phyloP scores from a whole-genome alignment of 1,140 invertebrate species.

The Mizuhopecten yessoensis region DNA sequence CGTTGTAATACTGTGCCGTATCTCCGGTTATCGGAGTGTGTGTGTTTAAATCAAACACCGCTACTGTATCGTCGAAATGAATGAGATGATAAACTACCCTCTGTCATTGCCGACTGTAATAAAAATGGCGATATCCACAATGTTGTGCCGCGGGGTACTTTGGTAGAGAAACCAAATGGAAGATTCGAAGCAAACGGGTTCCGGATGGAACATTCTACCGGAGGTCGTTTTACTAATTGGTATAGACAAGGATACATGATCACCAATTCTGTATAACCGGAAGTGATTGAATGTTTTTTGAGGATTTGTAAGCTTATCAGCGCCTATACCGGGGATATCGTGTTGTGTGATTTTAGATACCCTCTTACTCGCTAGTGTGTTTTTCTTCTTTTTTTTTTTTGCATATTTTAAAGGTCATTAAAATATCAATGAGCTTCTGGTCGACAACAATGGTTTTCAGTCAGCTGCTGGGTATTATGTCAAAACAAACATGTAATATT shows the following conservation, averaged over 20 bases:
- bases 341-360: too few species aligned
- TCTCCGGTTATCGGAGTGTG: not conserved
- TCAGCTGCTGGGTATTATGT: not conserved
- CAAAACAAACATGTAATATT: not conserved
- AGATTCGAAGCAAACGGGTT: not conserved
- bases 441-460: not conserved
- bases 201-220: not conserved
- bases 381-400: too few species aligned
- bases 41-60: not conserved
- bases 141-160: not conserved
- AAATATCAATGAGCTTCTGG: too few species aligned
- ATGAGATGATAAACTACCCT: not conserved
- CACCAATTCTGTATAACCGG: not conserved
- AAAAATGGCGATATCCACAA: slow-evolving; percentile 20
- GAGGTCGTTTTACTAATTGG: not conserved
- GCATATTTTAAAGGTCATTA: too few species aligned
- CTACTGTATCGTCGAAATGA: not conserved
- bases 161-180: not conserved
- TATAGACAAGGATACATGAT: not conserved
- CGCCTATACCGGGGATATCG: not conserved
- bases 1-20: not conserved
- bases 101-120: not conserved
- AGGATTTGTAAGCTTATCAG: not conserved
- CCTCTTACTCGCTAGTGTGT: too few species aligned
- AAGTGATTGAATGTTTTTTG: not conserved